phyloP scores from a whole-genome alignment of 2,888 invertebrate species.

The Choristoneura rosaceana region DNA sequence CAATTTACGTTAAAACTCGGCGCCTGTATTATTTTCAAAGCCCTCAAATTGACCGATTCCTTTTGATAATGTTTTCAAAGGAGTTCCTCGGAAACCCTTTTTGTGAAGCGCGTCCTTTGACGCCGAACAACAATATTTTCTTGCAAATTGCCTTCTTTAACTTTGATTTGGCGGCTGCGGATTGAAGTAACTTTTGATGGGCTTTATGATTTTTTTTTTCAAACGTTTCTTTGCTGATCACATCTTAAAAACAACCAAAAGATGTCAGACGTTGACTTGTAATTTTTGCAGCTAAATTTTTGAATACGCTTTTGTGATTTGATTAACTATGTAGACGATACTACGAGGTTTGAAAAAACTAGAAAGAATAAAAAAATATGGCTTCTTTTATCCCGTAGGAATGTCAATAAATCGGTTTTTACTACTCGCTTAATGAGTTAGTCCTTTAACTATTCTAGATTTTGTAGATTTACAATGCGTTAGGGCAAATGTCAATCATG shows the following conservation, averaged over 20 bases:
- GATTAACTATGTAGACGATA: no score
- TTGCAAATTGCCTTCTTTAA: constrained; percentile 32
- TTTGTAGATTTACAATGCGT: no score
- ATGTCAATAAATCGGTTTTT: no score
- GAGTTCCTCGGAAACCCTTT: constrained; percentile 13
- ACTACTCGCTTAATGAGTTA: no score
- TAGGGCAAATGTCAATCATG: no score
- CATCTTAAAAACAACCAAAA: not conserved
- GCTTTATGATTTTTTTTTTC: constrained; percentile 12
- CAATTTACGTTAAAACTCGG: not conserved
- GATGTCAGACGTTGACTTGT: not conserved
- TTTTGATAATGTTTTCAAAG: constrained; percentile 20
- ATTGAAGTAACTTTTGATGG: constrained; percentile 15
- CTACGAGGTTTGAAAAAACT: no score
- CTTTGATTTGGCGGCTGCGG: constrained; percentile 25
- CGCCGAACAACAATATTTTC: constrained; percentile 24
- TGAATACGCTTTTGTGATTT: no score
- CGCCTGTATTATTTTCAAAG: not conserved
- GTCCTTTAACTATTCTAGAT: no score
- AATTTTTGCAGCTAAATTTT: no score
- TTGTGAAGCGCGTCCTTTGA: constrained; percentile 24
- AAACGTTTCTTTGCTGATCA: not conserved
- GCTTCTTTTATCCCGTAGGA: no score
- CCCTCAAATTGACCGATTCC: constrained; percentile 19
- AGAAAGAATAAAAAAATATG: no score